Conservation (phyloP, 2,797 vertebrate genomes). For the Buphagus erythrorhynchus region DNA sequence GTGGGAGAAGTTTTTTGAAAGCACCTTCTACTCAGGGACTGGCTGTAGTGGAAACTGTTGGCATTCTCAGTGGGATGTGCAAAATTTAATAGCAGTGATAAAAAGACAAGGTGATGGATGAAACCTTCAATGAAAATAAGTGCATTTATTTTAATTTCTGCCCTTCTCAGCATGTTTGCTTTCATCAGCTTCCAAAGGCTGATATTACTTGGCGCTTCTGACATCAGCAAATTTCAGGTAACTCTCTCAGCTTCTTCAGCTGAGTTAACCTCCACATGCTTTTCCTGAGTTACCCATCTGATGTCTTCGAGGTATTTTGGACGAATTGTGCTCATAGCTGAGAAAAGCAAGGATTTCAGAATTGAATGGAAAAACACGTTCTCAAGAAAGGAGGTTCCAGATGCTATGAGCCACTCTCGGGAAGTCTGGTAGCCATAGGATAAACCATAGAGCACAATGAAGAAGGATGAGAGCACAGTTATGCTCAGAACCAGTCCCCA, state of each 20-base stretch:
- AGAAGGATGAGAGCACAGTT: slow-evolving; percentile 36
- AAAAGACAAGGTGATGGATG: slow-evolving; percentile 40
- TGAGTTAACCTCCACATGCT: slow-evolving; percentile 5
- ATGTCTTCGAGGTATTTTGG: slow-evolving; percentile 52
- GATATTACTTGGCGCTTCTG: neutral
- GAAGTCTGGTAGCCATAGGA: slow-evolving; percentile 71
- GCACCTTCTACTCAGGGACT: neutral
- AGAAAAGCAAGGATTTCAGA: slow-evolving; percentile 11
- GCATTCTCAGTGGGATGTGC: neutral
- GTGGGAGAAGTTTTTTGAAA: neutral
- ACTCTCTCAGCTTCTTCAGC: neutral
- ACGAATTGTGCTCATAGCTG: neutral
- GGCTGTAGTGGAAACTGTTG: slow-evolving; percentile 36
- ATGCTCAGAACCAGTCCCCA: slow-evolving; percentile 62
- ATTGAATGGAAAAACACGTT: slow-evolving; percentile 59
- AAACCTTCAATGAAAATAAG: slow-evolving; percentile 15
- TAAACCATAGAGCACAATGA: slow-evolving; percentile 74
- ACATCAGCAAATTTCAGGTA: neutral
- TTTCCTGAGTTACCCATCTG: slow-evolving; percentile 23
- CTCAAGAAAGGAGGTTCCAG: slow-evolving; percentile 46
- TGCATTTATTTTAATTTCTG: slow-evolving; percentile 7
- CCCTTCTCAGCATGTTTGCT: slow-evolving; percentile 20
- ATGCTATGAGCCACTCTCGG: slow-evolving; percentile 72
- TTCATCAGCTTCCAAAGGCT: slow-evolving; percentile 51
- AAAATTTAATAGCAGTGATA: slow-evolving; percentile 42